Base-by-base conservation (phyloP, 1,140 invertebrate genomes). In the Daktulosphaira vitifoliae region DNA sequence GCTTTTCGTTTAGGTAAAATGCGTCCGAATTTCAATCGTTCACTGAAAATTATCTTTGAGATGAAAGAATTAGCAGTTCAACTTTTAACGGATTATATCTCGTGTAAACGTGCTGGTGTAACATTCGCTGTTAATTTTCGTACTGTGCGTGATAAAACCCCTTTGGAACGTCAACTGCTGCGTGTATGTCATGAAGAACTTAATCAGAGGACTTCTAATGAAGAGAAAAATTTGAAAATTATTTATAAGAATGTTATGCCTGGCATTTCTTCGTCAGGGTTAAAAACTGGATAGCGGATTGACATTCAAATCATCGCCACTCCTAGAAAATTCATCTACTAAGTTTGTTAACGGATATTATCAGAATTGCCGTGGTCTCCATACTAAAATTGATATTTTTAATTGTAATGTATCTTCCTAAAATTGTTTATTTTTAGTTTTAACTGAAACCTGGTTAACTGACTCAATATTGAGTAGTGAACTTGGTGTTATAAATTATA, bases 361-460 rank as follows among this genome's bases (percentile, higher is more conserved):
- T 23, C 49, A 50, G 39, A 42, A 42, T n/a, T 42, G 39, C n/a
- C 39, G 39, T 15, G 39, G 39, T 7, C 39, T 42, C 39, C 46
- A 11, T 23, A 49, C 46, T 2, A 49, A 49, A 49, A 18, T 49
- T 49, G 13, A 4, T 22, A n/a, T 4, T 7, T 50, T 50, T 50
- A 50, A 50, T 25, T 50, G 49, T 50, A 50, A 50, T 26, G 25
- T 50, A 29, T 50, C 49, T 29, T 20, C 13, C 6, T 50, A n/a
- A 3, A 26, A 50, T 50, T 50, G n/a, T 50, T 3, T 3, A 1
- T 50, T 50, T 26, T 25, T 29, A 25, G 15, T 50, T 25, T 50
- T 50, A 50, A 50, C 49, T n/a, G 49, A 50, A 50, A 50, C 23
- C 23, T 50, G 49, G 49, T 50, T 50, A 50, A 50, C 2, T 26